Evolutionary conservation across 2,113 vertebrate species (phyloP), one percentile per base, ranked within the genome.

Genomic region (Trochalopteron elliotii): DNA sequence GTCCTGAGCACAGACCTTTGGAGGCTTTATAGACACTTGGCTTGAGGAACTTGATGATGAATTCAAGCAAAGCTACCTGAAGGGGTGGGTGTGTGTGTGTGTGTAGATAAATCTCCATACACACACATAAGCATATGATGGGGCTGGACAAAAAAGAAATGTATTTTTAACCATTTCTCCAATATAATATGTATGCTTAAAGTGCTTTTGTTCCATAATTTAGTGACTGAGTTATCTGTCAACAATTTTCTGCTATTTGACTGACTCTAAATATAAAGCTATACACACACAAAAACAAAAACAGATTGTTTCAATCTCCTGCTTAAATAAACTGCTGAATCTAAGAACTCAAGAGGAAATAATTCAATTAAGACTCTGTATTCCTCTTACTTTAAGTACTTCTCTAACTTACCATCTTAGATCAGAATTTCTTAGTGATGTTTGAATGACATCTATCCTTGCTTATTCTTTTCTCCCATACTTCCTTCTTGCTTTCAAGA

Each of bases 61-160:
- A 75, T 15, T 63, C 35, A 75, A 50, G 10, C 9, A 78, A 82
- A 93, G 31, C 17, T 67, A 16, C 33, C 42, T 75, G 35, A 28
- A 82, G 27, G 17, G 24, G 11, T 37, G 33, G 9, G 11, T 37
- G 33, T 45, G 3, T 9, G 28, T 22, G 25, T 18, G 44, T n/a
- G 19, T 44, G 10, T 42, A 2, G 8, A 11, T 42, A 27, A 8
- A n/a, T 6, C 18, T 5, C 10, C 23, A 10, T 5, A 15, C 12
- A 37, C 10, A 37, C 15, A 77, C 4, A 30, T 1, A 12, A 77
- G 59, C 44, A 50, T 24, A 56, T 37, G 2, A 65, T 33, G 6
- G 22, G 10, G 1, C 6, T 64, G 18, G 21, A 39, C 4, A 40
- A 79, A 57, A 59, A 45, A 39, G 1, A 65, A n/a, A 2, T 0